Evolutionary conservation across 2,113 vertebrate species (phyloP).

Genomic region (Calonectris borealis): DNA sequence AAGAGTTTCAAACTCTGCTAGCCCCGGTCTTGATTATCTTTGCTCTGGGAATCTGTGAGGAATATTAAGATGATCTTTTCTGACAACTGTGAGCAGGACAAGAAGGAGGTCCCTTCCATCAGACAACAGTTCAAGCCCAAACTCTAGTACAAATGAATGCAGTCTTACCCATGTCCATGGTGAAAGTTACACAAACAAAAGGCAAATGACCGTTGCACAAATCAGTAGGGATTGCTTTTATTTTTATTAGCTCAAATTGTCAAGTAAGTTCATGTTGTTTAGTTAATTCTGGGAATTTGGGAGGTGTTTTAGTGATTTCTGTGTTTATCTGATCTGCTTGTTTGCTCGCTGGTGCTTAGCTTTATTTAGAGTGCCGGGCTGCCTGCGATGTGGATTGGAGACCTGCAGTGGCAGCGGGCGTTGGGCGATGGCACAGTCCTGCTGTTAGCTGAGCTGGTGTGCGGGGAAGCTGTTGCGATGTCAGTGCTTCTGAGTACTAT

Average conservation of each 20-base stretch:
- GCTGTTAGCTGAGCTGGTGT: not conserved
- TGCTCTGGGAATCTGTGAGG: not conserved
- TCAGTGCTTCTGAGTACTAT: not conserved
- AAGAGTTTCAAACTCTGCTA: not conserved
- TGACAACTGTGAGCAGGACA: not conserved
- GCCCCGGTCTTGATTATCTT: not conserved
- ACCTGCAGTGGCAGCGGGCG: not conserved
- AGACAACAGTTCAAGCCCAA: not conserved
- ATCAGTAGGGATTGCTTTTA: not conserved
- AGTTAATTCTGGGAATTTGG: not conserved
- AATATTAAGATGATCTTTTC: not conserved
- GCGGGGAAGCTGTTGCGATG: not conserved
- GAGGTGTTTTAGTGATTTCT: not conserved
- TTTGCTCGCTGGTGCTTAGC: not conserved
- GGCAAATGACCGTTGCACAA: not conserved
- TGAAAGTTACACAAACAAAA: not conserved
- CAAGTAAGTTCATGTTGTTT: not conserved
- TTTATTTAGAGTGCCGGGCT: not conserved
- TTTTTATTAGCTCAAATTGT: not conserved
- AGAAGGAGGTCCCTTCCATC: not conserved
- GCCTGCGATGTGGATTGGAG: not conserved
- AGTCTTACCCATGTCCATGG: rapidly evolving
- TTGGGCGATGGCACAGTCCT: not conserved
- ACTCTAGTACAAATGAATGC: not conserved
- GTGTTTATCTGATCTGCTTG: not conserved